These are phyloP conservation scores for Zoroaster sp. DNA, from an alignment of 53 echinoderm and acorn worm genomes.

Conservation along the genomic window DNA sequence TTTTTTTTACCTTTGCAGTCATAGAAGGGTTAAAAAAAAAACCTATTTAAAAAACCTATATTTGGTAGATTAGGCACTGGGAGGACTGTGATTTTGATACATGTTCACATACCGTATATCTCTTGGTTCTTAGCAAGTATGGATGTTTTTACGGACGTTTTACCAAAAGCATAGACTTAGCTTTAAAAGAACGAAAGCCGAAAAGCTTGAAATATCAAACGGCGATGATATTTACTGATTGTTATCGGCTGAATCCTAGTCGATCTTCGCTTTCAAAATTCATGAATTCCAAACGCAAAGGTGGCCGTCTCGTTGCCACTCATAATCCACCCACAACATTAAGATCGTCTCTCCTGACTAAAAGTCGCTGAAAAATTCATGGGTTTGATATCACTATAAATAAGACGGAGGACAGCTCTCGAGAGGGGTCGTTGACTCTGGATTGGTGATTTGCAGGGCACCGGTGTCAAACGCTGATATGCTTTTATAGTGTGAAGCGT, in stretches of 20 bases:
- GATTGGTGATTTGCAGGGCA: not conserved
- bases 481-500: not conserved
- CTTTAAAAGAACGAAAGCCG: too few relatives aligned
- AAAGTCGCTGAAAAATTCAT: not conserved
- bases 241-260: not conserved
- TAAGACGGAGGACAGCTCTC: not conserved
- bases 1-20: too few relatives aligned
- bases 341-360: not conserved
- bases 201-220: too few relatives aligned
- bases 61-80: too few relatives aligned
- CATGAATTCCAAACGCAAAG: not conserved
- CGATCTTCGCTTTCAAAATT: not conserved
- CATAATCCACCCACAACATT: not conserved
- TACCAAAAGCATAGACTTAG: too few relatives aligned
- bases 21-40: too few relatives aligned
- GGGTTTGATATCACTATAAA: not conserved
- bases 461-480: not conserved
- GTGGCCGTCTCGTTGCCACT: not conserved
- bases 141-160: too few relatives aligned
- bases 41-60: too few relatives aligned
- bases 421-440: constrained; percentile 15
- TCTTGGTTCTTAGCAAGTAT: too few relatives aligned
- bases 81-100: too few relatives aligned
- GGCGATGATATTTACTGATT: too few relatives aligned
- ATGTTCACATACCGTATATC: too few relatives aligned